Evolutionary conservation across 2,797 vertebrate species (phyloP).

Genomic region (Bradypus variegatus): DNA sequence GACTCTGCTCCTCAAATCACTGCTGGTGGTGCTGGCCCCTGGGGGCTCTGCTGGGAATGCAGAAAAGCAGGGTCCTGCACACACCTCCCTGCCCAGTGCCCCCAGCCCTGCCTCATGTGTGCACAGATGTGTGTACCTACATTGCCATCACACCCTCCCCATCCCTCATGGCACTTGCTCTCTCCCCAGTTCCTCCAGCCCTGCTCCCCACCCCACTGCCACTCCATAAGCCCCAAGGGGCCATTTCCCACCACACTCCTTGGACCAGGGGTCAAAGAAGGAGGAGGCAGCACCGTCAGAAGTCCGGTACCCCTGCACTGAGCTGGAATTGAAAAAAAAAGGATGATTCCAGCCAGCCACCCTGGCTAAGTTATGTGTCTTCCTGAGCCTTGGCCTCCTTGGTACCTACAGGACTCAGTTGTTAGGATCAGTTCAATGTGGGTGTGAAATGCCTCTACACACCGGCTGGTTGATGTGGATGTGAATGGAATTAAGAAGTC

Average conservation of each 20-base stretch:
- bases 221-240: neutral
- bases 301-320: neutral
- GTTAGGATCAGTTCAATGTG: neutral
- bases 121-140: neutral
- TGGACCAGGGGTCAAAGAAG: neutral
- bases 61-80: neutral
- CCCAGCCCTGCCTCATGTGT: neutral
- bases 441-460: neutral
- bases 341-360: neutral
- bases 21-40: neutral
- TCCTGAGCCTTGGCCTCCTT: neutral
- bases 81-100: neutral
- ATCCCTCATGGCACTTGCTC: too few relatives aligned
- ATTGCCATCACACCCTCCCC: rapidly evolving
- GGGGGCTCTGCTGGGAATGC: conserved; percentile 16
- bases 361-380: neutral
- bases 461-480: too few relatives aligned
- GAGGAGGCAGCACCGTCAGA: neutral
- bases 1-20: neutral
- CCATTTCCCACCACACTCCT: neutral
- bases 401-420: neutral
- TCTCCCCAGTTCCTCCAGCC: neutral
- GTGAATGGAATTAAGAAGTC: neutral
- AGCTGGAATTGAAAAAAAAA: neutral
- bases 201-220: too few relatives aligned